These are phyloP conservation scores for Dinoponera quadriceps DNA, from an alignment of 1,140 invertebrate species.

Conservation along the genomic window DNA sequence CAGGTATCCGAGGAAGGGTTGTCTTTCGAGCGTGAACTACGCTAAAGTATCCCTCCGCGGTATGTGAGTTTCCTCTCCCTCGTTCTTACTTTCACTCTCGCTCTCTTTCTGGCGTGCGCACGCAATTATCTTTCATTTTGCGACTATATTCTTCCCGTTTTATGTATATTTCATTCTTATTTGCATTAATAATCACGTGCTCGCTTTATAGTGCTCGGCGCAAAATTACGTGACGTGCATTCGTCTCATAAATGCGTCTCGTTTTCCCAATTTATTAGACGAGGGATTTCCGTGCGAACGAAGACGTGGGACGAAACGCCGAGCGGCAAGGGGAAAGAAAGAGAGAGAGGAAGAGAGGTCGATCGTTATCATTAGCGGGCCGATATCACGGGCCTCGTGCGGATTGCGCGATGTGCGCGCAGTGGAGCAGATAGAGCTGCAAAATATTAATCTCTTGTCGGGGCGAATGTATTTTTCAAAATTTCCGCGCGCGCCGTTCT, in stretches of 20 bases:
- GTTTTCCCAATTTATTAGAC: conserved; percentile 27
- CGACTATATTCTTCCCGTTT: background rate
- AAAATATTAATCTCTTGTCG: conserved; percentile 84
- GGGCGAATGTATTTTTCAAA: conserved; percentile 85
- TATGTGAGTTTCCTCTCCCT: background rate
- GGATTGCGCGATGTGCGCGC: conserved; percentile 39
- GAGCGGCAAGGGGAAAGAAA: background rate
- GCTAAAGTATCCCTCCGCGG: conserved; percentile 14
- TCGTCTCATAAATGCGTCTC: conserved; percentile 49
- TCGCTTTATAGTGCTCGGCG: no score
- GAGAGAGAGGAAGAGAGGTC: no score
- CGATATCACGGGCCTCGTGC: conserved; percentile 41
- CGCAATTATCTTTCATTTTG: no score
- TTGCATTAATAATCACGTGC: no score
- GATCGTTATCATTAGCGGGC: conserved; percentile 78
- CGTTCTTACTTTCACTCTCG: background rate
- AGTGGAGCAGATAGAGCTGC: conserved; percentile 69
- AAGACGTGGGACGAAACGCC: conserved; percentile 48
- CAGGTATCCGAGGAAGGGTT: conserved; percentile 59
- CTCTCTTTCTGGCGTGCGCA: no score
- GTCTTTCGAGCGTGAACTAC: conserved; percentile 26
- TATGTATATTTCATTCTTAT: background rate
- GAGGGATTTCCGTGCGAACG: conserved; percentile 13
- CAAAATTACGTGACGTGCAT: background rate
- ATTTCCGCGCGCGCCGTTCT: conserved; percentile 83